A percentile compares a stretch with the other conserved stretches of the same genome.
Evolutionary conservation across 2,113 vertebrate genomes (phyloP).

Genomic region (Fulmarus glacialis): DNA sequence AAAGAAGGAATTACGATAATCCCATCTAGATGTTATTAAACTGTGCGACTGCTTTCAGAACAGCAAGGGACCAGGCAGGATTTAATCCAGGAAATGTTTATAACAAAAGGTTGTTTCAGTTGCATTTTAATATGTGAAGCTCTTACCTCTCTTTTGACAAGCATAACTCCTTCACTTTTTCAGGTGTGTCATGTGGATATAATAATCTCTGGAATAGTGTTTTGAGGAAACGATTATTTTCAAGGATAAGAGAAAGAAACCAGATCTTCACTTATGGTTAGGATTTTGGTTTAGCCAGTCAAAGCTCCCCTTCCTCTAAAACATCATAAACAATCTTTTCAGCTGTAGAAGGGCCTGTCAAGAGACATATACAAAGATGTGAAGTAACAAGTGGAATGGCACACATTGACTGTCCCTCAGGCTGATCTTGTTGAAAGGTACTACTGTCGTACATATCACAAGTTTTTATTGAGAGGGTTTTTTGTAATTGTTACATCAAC

Average conservation of each 20-base stretch:
- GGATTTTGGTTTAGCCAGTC: not conserved
- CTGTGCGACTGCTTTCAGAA: not conserved
- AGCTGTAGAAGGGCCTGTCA: not conserved
- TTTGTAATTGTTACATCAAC: not conserved
- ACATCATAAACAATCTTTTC: not conserved
- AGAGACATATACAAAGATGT: not conserved
- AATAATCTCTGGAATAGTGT: not conserved
- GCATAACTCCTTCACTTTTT: not conserved
- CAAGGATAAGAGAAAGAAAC: not conserved
- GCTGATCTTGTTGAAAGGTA: not conserved
- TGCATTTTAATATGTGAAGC: not conserved
- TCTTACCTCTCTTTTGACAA: not conserved
- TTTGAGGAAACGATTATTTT: not conserved
- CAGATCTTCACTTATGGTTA: not conserved
- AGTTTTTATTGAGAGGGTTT: not conserved
- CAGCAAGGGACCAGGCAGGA: not conserved
- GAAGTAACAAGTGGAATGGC: not conserved
- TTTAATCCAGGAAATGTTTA: not conserved
- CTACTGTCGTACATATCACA: rapidly evolving
- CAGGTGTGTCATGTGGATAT: not conserved
- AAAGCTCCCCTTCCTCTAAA: not conserved
- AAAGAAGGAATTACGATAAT: not conserved
- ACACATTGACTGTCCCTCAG: not conserved
- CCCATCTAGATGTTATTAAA: not conserved
- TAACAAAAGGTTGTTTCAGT: not conserved